phyloP scores from a whole-genome alignment of 2,888 invertebrate species.

The Drosophila seclusa region DNA sequence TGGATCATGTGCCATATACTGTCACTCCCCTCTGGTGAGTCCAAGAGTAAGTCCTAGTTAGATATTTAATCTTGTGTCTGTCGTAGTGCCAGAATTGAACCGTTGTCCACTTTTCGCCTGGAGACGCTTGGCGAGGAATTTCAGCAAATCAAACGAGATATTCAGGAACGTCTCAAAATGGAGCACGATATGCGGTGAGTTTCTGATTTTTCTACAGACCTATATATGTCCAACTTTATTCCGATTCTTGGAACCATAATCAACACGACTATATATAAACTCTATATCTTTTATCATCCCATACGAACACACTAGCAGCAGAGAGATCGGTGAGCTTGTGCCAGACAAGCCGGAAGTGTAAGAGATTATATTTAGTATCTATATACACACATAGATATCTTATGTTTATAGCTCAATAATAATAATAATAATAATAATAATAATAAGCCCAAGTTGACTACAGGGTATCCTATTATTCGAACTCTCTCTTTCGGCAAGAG shows the following conservation, averaged over 20 bases:
- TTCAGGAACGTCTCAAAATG: slow-evolving; percentile 87
- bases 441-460: background rate
- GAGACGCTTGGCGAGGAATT: slow-evolving; percentile 87
- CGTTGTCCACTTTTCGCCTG: slow-evolving; percentile 87
- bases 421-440: background rate
- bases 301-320: slow-evolving; percentile 57
- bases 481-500: background rate
- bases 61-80: background rate
- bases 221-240: too few relatives aligned
- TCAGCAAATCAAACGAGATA: slow-evolving; percentile 86
- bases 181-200: slow-evolving; percentile 84
- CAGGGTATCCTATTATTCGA: background rate
- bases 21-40: slow-evolving; percentile 87
- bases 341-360: slow-evolving; percentile 70
- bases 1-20: slow-evolving; percentile 88
- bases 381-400: background rate
- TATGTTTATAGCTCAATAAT: background rate
- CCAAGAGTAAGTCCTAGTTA: fast-evolving
- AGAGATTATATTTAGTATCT: slow-evolving; percentile 29
- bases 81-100: slow-evolving; percentile 68
- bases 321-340: slow-evolving; percentile 44
- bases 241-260: too few relatives aligned
- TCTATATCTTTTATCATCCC: background rate
- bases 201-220: too few relatives aligned
- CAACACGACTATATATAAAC: background rate